Conservation (phyloP, 1,140 invertebrate genomes). For the Drosophila bifasciata region DNA sequence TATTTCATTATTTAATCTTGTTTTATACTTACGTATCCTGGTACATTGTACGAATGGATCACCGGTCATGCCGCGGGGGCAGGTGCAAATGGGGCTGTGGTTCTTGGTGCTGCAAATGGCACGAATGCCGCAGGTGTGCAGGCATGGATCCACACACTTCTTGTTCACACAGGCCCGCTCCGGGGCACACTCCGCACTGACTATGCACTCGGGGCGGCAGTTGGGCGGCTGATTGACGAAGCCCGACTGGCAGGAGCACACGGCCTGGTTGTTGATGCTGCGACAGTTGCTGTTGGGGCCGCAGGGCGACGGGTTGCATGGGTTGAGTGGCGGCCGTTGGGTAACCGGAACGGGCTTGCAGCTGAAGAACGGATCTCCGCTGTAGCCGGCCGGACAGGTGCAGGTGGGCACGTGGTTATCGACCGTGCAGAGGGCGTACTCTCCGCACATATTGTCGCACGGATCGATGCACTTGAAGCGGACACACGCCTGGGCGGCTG, state of each 20-base stretch:
- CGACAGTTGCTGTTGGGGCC: slow-evolving; percentile 90
- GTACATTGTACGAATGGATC: slow-evolving; percentile 87
- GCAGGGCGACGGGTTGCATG: slow-evolving; percentile 88
- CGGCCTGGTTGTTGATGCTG: slow-evolving; percentile 87
- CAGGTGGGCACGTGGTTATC: slow-evolving; percentile 91
- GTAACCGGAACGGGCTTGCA: slow-evolving; percentile 87
- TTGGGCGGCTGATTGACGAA: slow-evolving; percentile 92
- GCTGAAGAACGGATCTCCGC: slow-evolving; percentile 92
- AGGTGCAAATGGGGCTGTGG: slow-evolving; percentile 88
- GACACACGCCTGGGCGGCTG: slow-evolving; percentile 88
- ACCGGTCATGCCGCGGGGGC: slow-evolving; percentile 86
- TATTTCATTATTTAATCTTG: too few relatives aligned
- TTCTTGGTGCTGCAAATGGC: slow-evolving; percentile 87
- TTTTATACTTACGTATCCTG: slow-evolving; percentile 85
- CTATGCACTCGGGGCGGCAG: slow-evolving; percentile 88
- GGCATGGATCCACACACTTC: slow-evolving; percentile 90
- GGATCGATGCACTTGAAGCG: slow-evolving; percentile 91
- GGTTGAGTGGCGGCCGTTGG: slow-evolving; percentile 80
- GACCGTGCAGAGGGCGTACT: slow-evolving; percentile 89
- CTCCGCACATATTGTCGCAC: slow-evolving; percentile 90
- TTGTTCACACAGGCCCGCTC: slow-evolving; percentile 89
- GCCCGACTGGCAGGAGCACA: slow-evolving; percentile 89
- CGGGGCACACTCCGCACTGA: slow-evolving; percentile 88
- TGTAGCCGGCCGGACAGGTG: slow-evolving; percentile 89
- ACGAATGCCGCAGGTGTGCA: slow-evolving; percentile 87